Evolutionary conservation across 2,888 invertebrate genomes (phyloP).

Genomic region (Mystacides longicornis): DNA sequence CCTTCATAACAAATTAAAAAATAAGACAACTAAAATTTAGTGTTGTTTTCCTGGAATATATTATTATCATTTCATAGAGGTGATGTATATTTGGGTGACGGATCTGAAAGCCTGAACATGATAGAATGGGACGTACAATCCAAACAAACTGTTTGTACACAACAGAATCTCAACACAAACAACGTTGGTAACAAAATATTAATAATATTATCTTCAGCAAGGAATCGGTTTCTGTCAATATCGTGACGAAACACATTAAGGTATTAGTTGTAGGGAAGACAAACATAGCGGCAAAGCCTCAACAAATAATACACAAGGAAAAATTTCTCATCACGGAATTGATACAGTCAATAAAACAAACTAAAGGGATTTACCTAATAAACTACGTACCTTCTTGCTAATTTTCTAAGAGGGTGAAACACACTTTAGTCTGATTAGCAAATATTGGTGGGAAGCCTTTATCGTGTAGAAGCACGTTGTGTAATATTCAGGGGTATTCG

Average conservation of each 20-base stretch:
- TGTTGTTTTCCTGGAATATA: no score
- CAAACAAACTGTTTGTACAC: not conserved
- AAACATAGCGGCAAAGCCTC: not conserved
- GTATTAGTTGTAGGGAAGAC: not conserved
- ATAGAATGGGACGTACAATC: no score
- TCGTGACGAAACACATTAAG: not conserved
- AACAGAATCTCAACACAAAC: not conserved
- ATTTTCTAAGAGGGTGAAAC: not conserved
- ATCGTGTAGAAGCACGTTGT: slow-evolving; percentile 8
- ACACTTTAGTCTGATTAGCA: slow-evolving; percentile 10
- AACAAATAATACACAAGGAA: not conserved
- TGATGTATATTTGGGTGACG: no score
- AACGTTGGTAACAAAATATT: not conserved
- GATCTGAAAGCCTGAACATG: no score
- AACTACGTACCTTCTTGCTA: not conserved
- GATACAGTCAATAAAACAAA: slow-evolving; percentile 13
- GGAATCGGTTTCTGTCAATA: not conserved
- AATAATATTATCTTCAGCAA: not conserved
- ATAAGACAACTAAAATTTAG: no score
- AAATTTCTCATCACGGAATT: slow-evolving; percentile 9
- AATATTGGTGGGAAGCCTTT: slow-evolving; percentile 10
- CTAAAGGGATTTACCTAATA: slow-evolving; percentile 9
- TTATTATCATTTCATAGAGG: no score
- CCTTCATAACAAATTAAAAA: no score
- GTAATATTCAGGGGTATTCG: not conserved